Conservation (phyloP, 2,888 invertebrate genomes). For the Lycophotia porphyrea region DNA sequence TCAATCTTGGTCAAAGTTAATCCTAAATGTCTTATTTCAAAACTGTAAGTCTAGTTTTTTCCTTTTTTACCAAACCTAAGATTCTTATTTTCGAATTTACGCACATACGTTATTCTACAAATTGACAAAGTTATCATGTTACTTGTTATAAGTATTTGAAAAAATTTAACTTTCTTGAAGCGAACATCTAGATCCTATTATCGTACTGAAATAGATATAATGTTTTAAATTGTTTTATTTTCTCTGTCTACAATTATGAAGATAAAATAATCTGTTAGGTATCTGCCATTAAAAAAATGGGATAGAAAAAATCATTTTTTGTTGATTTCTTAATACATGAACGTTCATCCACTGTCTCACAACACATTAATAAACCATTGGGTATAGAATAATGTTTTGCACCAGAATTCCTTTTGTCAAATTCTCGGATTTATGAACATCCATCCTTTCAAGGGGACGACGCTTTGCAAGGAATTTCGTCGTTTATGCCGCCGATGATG, state of each 20-base stretch:
- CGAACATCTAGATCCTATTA: neutral
- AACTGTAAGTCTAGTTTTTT: neutral
- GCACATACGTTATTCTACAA: neutral
- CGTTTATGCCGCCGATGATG: neutral
- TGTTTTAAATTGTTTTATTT: neutral
- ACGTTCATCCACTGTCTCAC: neutral
- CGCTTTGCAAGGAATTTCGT: neutral
- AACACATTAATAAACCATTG: neutral
- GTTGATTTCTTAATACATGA: neutral
- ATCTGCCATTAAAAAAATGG: neutral
- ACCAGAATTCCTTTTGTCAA: neutral
- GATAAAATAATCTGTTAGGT: neutral
- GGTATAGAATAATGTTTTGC: neutral
- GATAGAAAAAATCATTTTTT: neutral
- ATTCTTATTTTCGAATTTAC: neutral
- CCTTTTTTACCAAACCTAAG: neutral
- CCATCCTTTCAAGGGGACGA: neutral
- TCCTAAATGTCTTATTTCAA: neutral
- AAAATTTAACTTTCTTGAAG: neutral
- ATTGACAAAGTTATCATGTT: conserved; percentile 28
- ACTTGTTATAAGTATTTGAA: conserved; percentile 13
- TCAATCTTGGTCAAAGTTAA: neutral
- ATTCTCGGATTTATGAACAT: neutral
- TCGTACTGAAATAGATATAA: neutral
- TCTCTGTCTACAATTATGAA: neutral